These are phyloP conservation scores for Hiodon alosoides DNA, from an alignment of 2,113 vertebrate genomes.

Conservation along the genomic window DNA sequence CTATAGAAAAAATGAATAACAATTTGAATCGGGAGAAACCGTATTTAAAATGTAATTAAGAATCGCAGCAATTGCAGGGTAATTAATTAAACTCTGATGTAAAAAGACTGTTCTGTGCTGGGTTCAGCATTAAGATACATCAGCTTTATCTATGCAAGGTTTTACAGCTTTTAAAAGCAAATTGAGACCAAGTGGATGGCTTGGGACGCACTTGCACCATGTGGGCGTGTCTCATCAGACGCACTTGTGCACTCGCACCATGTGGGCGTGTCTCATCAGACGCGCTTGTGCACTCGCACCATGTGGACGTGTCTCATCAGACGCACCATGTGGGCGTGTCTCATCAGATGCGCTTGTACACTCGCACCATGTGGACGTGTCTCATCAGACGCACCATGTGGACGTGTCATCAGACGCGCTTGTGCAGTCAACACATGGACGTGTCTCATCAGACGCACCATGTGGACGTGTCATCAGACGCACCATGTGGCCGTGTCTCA, in stretches of 20 bases:
- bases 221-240: not conserved
- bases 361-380: no score
- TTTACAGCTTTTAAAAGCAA: constrained; percentile 43
- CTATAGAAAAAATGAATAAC: no score
- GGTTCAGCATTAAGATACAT: constrained; percentile 44
- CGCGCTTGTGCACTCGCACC: no score
- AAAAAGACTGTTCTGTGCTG: constrained; percentile 33
- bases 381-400: no score
- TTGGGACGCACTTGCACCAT: not conserved
- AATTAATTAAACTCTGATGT: constrained; percentile 38
- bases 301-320: no score
- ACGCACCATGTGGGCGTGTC: no score
- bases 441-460: no score
- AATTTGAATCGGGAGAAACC: constrained; percentile 6
- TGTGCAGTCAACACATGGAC: no score
- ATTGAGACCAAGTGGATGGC: not conserved
- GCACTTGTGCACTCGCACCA: not conserved
- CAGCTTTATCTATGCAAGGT: constrained; percentile 65
- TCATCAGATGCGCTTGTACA: no score
- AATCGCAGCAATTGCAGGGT: not conserved
- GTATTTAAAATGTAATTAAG: constrained; percentile 14
- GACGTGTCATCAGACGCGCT: no score
- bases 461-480: no score
- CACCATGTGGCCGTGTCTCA: no score
- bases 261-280: not conserved